These are phyloP conservation scores for Petrocephalus microphthalmus DNA, from an alignment of 2,113 vertebrate species.

Conservation along the genomic window DNA sequence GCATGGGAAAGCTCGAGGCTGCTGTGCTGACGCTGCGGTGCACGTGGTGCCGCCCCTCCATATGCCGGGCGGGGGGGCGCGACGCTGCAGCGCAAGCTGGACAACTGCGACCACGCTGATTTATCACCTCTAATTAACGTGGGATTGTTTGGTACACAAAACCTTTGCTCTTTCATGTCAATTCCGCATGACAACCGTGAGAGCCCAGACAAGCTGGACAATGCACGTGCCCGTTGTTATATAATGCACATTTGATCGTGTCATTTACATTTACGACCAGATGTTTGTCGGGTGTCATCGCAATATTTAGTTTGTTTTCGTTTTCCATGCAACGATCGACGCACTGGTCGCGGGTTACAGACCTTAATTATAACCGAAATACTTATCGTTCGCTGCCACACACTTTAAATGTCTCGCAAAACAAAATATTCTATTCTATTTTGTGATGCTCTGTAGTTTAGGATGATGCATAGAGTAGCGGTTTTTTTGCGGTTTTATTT, in stretches of 20 bases:
- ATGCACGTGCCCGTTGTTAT: background rate
- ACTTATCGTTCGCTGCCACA: background rate
- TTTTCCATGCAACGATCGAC: background rate
- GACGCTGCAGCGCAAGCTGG: background rate
- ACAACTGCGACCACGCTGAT: background rate
- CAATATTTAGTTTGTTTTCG: background rate
- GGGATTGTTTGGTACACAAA: slow-evolving; percentile 3
- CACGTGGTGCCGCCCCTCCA: slow-evolving; percentile 10
- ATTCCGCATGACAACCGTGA: background rate
- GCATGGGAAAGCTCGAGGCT: slow-evolving; percentile 9
- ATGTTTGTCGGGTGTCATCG: background rate
- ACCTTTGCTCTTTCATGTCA: background rate
- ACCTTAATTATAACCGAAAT: background rate
- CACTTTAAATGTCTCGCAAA: background rate
- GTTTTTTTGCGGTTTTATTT: background rate
- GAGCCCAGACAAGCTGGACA: background rate
- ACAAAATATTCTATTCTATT: background rate
- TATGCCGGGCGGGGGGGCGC: background rate
- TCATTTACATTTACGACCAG: background rate
- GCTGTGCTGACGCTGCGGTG: slow-evolving; percentile 18
- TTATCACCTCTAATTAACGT: background rate
- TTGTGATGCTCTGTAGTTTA: background rate
- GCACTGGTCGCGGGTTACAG: background rate
- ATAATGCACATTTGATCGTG: background rate
- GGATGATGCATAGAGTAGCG: background rate